Evolutionary conservation across 2,113 vertebrate genomes (phyloP), one percentile per base, ranked within the genome.

Genomic region (Tympanuchus pallidicinctus): DNA sequence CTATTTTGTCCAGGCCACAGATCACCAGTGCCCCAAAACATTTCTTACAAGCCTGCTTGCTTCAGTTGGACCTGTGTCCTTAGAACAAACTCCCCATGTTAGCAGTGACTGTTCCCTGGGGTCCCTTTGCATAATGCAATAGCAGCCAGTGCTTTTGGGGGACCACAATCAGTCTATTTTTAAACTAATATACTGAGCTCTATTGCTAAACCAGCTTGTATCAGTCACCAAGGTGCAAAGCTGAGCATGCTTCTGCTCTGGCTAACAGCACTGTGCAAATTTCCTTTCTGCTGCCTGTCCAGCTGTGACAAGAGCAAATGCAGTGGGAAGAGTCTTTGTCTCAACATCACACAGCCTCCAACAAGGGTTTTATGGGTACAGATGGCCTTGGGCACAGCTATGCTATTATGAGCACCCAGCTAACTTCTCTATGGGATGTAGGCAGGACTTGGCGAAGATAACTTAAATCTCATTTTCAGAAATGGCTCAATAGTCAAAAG

Each of bases 281-380:
- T 48, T 48, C 47, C 47, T 48, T 48, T 48, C 47, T 48, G 21
- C 47, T 48, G 21, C 47, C 21, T 48, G 47, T 22, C 47, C 47
- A 48, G 47, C 21, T 24, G 11, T 48, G 21, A 48, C 47, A 48
- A 47, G 47, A 48, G 47, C 47, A 48, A 48, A 22, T 22, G 21
- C 21, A 48, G 11, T 48, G 47, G 6, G 11, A 12, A 48, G 10
- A 8, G 47, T 22, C 20, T 32, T 4, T 65, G 36, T 30, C 1
- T 0, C 22, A 24, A 1, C 11, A 56, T 2, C 47, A 40, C 70
- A 42, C 30, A 70, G 21, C 25, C 48, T 36, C 40, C 30, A 19
- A 1, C 0, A 4, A 3, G 27, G 66, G n/a, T 17, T 54, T 17
- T 25, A 28, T 2, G 5, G 32, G n/a, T 17, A 4, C 1, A 4